A percentile compares a stretch with the other conserved stretches of the same genome.
Evolutionary conservation across 2,113 vertebrate genomes (phyloP).

Genomic region (Bucco capensis): DNA sequence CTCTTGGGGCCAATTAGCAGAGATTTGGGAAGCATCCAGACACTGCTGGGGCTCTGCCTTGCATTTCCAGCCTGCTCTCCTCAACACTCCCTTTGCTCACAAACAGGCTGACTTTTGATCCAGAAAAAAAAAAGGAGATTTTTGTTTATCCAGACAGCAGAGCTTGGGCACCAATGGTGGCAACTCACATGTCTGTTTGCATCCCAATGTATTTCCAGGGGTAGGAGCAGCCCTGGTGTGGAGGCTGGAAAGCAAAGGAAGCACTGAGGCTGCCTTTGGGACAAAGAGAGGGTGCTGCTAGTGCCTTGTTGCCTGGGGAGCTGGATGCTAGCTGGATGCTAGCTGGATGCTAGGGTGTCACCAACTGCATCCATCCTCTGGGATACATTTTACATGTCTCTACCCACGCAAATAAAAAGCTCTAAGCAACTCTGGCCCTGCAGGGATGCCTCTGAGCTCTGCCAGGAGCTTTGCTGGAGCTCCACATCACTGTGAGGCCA

Average conservation of each 20-base stretch:
- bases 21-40: conserved; percentile 63
- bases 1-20: conserved; percentile 65
- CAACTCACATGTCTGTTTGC: neutral
- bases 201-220: neutral
- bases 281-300: neutral
- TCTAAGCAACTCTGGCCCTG: neutral
- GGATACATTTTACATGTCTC: neutral
- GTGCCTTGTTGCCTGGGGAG: neutral
- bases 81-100: neutral
- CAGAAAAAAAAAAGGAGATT: neutral
- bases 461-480: neutral
- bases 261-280: rapidly evolving
- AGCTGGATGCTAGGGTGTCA: no score
- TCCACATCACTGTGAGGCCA: neutral
- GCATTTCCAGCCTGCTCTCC: conserved; percentile 26
- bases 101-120: neutral
- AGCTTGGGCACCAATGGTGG: neutral
- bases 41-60: neutral
- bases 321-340: neutral
- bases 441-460: neutral
- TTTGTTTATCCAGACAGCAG: conserved; percentile 19
- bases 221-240: rapidly evolving
- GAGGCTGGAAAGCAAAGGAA: neutral
- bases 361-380: rapidly evolving
- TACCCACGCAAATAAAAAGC: neutral